Percentiles rank a stretch among this genome's conserved stretches.
These are phyloP conservation scores for Celastrina argiolus DNA, from an alignment of 2,888 invertebrate genomes.

Conservation along the genomic window DNA sequence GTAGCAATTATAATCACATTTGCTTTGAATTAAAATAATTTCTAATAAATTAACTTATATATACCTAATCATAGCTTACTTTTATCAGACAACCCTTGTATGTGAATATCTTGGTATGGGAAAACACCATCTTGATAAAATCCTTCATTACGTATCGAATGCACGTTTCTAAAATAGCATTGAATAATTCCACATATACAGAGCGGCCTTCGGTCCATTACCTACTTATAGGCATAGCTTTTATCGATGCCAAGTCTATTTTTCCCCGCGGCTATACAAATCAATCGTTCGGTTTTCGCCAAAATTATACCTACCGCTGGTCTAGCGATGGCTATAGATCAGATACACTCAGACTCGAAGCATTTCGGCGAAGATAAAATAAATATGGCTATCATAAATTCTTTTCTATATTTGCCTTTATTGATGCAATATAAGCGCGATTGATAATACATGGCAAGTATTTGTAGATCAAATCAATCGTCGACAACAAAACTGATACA, in stretches of 20 bases:
- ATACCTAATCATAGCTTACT: too few species aligned
- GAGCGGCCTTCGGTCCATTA: constrained; percentile 37
- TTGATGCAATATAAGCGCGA: background rate
- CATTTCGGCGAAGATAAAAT: constrained; percentile 2
- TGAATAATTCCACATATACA: constrained; percentile 36
- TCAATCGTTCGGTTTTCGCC: constrained; percentile 16
- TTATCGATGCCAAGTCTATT: constrained; percentile 40
- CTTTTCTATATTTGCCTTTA: constrained; percentile 9
- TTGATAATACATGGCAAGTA: background rate
- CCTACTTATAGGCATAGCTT: constrained; percentile 38
- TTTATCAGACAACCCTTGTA: background rate
- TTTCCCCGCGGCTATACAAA: constrained; percentile 31
- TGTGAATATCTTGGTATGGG: background rate
- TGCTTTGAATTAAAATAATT: too few species aligned
- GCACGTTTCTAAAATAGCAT: constrained; percentile 44
- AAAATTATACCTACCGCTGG: background rate
- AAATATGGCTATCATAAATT: constrained; percentile 2
- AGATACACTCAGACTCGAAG: background rate
- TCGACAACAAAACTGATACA: background rate
- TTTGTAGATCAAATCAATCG: background rate
- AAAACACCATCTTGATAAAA: constrained; percentile 11
- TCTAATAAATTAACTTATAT: too few species aligned
- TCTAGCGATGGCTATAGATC: background rate
- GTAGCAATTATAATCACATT: too few species aligned
- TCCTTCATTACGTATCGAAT: constrained; percentile 20